Conservation (phyloP, 2,113 vertebrate species). For the Brachyhypopomus gauderio region DNA sequence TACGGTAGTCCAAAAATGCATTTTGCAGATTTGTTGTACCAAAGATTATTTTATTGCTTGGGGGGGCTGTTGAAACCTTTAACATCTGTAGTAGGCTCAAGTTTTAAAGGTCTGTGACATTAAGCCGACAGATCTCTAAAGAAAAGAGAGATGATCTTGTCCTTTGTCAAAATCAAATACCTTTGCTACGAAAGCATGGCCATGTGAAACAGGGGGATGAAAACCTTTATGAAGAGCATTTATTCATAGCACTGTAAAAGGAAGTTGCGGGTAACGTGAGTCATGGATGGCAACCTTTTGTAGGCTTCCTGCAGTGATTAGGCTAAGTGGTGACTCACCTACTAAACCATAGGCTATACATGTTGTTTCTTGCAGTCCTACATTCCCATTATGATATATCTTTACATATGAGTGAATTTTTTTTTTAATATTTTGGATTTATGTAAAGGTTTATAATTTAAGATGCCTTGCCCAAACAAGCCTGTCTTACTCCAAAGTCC, state of each 20-base stretch:
- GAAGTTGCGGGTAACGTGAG: slow-evolving; percentile 18
- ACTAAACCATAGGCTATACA: neutral
- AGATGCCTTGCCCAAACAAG: slow-evolving; percentile 67
- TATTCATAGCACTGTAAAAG: slow-evolving; percentile 14
- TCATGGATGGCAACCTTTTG: slow-evolving; percentile 37
- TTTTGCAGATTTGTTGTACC: slow-evolving; percentile 9
- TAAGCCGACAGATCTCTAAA: neutral
- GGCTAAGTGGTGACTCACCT: slow-evolving; percentile 36
- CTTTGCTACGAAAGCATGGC: neutral
- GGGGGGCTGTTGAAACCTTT: neutral
- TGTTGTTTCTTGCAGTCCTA: neutral
- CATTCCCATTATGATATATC: neutral
- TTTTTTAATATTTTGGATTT: slow-evolving; percentile 14
- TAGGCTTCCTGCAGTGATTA: slow-evolving; percentile 22
- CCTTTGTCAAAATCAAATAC: neutral
- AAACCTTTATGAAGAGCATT: slow-evolving; percentile 2
- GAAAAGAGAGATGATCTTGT: neutral
- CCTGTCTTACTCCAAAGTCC: slow-evolving; percentile 86
- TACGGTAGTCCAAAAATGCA: slow-evolving; percentile 22
- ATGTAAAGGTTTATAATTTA: slow-evolving; percentile 7
- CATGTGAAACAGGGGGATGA: neutral
- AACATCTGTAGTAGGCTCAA: neutral
- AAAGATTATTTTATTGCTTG: neutral
- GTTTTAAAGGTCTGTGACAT: neutral
- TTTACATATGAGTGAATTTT: slow-evolving; percentile 7